Conservation (phyloP, 2,113 vertebrate genomes). For the Fulica atra region DNA sequence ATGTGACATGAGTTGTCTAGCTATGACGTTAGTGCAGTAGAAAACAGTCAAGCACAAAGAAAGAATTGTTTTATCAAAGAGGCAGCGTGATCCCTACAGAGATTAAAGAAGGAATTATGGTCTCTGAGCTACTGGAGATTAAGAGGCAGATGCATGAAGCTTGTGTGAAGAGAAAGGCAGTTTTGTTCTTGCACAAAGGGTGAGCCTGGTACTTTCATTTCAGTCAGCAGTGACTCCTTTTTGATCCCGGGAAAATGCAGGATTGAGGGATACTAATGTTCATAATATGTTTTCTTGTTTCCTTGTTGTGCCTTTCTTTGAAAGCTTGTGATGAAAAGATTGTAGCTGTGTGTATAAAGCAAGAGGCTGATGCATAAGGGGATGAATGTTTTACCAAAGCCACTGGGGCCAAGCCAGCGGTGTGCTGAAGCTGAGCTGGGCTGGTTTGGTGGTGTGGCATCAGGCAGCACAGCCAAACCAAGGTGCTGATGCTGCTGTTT, state of each 20-base stretch:
- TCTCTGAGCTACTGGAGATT: neutral
- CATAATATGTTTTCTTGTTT: neutral
- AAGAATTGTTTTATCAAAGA: neutral
- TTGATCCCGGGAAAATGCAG: neutral
- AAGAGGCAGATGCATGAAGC: neutral
- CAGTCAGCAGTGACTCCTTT: neutral
- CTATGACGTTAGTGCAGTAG: neutral
- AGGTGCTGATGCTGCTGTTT: neutral
- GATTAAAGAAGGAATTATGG: neutral
- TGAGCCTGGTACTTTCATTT: neutral
- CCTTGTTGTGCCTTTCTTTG: neutral
- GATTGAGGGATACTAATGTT: neutral
- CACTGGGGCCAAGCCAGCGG: neutral
- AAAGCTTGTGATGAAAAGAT: neutral
- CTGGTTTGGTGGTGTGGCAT: neutral
- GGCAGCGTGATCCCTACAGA: neutral
- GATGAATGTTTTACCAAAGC: neutral
- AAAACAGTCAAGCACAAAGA: neutral
- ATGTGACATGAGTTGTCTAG: neutral
- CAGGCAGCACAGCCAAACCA: neutral
- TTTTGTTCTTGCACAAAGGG: neutral
- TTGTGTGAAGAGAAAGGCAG: neutral
- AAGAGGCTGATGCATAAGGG: neutral
- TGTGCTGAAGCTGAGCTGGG: neutral
- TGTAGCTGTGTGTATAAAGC: accelerated